phyloP scores from a whole-genome alignment of 2,797 vertebrate species.

The Gallinago stenura region DNA sequence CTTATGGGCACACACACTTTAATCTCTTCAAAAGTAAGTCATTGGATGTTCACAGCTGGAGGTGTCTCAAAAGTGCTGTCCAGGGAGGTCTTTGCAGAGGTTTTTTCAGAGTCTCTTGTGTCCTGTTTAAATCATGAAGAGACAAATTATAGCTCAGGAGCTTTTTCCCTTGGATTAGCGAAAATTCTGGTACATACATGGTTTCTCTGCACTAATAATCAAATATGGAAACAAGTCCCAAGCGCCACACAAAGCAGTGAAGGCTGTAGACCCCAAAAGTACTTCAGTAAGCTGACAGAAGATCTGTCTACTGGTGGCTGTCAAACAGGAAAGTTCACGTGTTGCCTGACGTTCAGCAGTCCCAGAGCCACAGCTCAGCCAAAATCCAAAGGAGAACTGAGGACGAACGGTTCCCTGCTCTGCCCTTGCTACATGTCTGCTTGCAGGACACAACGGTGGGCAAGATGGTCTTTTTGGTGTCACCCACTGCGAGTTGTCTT shows the following conservation, averaged over 20 bases:
- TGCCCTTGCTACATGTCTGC: accelerated
- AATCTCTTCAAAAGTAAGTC: not conserved
- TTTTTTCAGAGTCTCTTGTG: not conserved
- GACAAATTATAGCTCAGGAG: not conserved
- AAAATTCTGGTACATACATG: not conserved
- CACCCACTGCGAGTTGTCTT: not conserved
- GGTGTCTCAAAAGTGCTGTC: not conserved
- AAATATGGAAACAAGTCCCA: not conserved
- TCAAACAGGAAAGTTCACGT: not conserved
- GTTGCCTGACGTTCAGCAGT: not conserved
- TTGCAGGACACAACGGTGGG: not conserved
- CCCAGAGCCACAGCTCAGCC: not conserved
- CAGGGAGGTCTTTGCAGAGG: not conserved
- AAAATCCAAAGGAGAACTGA: not conserved
- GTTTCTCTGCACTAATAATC: not conserved
- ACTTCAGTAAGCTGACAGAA: not conserved
- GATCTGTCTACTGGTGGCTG: not conserved
- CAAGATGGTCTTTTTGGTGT: not conserved
- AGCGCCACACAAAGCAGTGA: not conserved
- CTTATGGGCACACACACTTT: not conserved
- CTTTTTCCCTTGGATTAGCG: not conserved
- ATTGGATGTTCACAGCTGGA: not conserved
- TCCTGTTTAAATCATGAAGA: not conserved
- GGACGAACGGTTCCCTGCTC: not conserved
- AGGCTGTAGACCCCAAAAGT: not conserved